Conservation (phyloP, 2,797 vertebrate species). For the Pseudomugil gertrudae region DNA sequence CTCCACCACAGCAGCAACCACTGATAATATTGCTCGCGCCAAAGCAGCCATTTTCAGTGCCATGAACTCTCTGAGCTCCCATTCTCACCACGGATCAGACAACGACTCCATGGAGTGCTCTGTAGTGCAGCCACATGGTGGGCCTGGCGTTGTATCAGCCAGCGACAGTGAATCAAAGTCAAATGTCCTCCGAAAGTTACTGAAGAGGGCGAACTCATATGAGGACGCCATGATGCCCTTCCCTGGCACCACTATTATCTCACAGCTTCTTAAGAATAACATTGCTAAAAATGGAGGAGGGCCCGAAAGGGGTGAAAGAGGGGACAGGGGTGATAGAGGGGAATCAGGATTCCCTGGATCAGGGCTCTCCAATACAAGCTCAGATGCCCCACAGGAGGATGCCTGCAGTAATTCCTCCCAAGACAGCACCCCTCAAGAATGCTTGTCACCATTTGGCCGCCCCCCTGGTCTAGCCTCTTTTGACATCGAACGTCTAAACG, state of each 20-base stretch:
- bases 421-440: slow-evolving; percentile 95
- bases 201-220: slow-evolving; percentile 99
- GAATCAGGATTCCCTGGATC: slow-evolving; percentile 91
- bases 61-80: slow-evolving; percentile 91
- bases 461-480: slow-evolving; percentile 89
- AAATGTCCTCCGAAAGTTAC: slow-evolving; percentile 98
- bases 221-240: slow-evolving; percentile 99
- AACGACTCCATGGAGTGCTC: slow-evolving; percentile 96
- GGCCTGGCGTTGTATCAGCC: slow-evolving; percentile 78
- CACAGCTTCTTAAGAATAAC: slow-evolving; percentile 99
- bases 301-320: slow-evolving; percentile 71
- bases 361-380: slow-evolving; percentile 94
- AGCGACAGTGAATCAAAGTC: slow-evolving; percentile 87
- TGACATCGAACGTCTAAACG: slow-evolving; percentile 94
- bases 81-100: slow-evolving; percentile 91
- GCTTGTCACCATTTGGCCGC: slow-evolving; percentile 95
- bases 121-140: slow-evolving; percentile 94
- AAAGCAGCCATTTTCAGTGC: slow-evolving; percentile 92
- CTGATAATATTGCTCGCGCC: slow-evolving; percentile 91
- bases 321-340: slow-evolving; percentile 67
- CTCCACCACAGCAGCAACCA: slow-evolving; percentile 88
- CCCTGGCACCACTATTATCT: slow-evolving; percentile 97
- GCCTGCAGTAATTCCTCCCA: slow-evolving; percentile 98
- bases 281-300: slow-evolving; percentile 95
- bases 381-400: slow-evolving; percentile 95